Evolutionary conservation across 2,113 vertebrate genomes (phyloP).

Genomic region (Polyodon spathula): DNA sequence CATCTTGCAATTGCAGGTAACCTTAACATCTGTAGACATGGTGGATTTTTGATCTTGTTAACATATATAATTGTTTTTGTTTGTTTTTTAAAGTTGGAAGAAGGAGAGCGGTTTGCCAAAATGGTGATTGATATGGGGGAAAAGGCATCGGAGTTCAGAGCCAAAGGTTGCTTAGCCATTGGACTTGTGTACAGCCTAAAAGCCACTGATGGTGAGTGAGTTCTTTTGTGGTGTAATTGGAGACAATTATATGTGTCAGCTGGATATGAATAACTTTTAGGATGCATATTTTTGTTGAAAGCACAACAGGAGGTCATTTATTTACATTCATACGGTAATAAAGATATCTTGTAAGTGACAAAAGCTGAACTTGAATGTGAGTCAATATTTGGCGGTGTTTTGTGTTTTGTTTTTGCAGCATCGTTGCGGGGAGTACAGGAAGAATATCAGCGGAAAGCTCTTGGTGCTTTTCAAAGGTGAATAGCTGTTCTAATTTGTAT

Average conservation of each 20-base stretch:
- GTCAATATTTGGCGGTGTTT: too few species aligned
- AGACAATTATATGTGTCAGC: too few species aligned
- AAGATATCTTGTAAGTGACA: too few species aligned
- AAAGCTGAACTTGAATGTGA: too few species aligned
- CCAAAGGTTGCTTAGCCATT: conserved; percentile 87
- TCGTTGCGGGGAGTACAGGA: conserved; percentile 87
- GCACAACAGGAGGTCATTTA: too few species aligned
- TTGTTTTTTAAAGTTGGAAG: conserved; percentile 69
- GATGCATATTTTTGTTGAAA: too few species aligned
- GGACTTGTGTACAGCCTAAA: conserved; percentile 91
- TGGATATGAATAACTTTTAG: too few species aligned
- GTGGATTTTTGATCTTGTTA: conserved; percentile 10
- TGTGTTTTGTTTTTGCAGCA: conserved; percentile 53
- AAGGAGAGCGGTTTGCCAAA: conserved; percentile 86
- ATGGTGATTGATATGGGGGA: conserved; percentile 87
- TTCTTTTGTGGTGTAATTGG: too few species aligned
- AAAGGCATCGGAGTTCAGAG: conserved; percentile 88
- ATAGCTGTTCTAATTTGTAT: conserved; percentile 21
- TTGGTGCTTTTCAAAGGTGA: conserved; percentile 94
- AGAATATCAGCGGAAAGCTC: conserved; percentile 91
- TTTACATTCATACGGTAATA: too few species aligned
- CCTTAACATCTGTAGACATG: too few species aligned
- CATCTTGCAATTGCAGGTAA: too few species aligned
- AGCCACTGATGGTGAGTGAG: conserved; percentile 82
- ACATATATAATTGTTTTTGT: background rate